phyloP scores from a whole-genome alignment of 2,797 vertebrate genomes.

The Vireo griseus region DNA sequence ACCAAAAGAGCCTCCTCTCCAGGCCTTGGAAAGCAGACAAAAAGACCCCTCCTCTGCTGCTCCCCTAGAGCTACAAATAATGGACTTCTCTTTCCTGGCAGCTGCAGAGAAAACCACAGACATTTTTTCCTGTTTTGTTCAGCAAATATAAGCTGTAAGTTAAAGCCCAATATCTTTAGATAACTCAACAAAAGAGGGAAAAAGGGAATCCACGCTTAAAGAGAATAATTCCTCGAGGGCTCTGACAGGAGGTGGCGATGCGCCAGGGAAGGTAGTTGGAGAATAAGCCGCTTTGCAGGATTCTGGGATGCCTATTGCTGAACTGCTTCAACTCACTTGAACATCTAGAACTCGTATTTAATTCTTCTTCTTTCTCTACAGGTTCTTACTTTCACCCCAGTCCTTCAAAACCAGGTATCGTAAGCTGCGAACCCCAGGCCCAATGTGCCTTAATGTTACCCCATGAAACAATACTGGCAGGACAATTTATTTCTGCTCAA shows the following conservation, averaged over 20 bases:
- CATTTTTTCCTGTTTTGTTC: neutral
- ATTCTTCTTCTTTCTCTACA: neutral
- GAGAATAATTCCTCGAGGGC: neutral
- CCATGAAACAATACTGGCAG: neutral
- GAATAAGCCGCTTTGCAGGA: neutral
- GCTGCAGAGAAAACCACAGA: neutral
- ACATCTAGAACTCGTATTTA: constrained; percentile 13
- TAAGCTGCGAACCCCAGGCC: neutral
- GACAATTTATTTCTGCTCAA: constrained; percentile 27
- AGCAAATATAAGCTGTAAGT: neutral
- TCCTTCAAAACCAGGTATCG: neutral
- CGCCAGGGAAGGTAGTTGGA: neutral
- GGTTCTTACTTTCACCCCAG: neutral
- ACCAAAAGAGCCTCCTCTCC: neutral
- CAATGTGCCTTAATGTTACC: neutral
- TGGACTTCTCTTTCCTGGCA: neutral
- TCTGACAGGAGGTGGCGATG: fast-evolving
- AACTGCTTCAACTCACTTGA: neutral
- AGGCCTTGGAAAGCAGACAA: neutral
- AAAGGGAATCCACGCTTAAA: neutral
- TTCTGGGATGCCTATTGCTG: neutral
- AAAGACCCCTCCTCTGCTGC: neutral
- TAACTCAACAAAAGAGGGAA: neutral
- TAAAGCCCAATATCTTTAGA: neutral
- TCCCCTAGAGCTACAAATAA: constrained; percentile 4